Conservation (phyloP, 2,888 invertebrate genomes). For the Gibbula magus region DNA sequence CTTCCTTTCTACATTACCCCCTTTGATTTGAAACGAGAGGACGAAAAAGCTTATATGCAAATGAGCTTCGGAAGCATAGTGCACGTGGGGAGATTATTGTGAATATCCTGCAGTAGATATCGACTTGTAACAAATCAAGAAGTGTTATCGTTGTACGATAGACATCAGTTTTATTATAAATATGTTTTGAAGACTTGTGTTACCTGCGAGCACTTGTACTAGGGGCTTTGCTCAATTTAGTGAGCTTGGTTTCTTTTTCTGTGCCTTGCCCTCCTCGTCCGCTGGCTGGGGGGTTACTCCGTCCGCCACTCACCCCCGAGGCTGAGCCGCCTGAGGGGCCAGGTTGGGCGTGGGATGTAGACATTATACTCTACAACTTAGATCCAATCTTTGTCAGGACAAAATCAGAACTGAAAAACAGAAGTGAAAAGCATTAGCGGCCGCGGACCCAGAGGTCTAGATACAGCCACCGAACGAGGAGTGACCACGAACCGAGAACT, state of each 20-base stretch:
- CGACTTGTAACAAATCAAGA: background rate
- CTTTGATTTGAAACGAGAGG: constrained; percentile 27
- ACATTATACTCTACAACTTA: constrained; percentile 11
- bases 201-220: constrained; percentile 34
- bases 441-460: too few relatives aligned
- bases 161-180: background rate
- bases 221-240: constrained; percentile 35
- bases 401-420: background rate
- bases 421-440: background rate
- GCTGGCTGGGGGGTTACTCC: background rate
- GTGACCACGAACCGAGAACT: constrained; percentile 15
- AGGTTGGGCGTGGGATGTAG: constrained; percentile 23
- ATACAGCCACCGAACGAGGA: background rate
- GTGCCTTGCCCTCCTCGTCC: constrained; percentile 7
- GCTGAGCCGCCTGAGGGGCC: constrained; percentile 22
- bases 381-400: background rate
- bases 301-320: constrained; percentile 12
- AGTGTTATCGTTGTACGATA: background rate
- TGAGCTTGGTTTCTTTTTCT: constrained; percentile 30
- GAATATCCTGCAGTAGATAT: background rate
- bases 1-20: constrained; percentile 1
- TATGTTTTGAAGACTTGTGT: background rate
- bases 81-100: constrained; percentile 16
- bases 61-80: constrained; percentile 46
- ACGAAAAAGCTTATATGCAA: constrained; percentile 64